These are phyloP conservation scores for Drosophila neocordata DNA, from an alignment of 1,140 invertebrate species.

Conservation along the genomic window DNA sequence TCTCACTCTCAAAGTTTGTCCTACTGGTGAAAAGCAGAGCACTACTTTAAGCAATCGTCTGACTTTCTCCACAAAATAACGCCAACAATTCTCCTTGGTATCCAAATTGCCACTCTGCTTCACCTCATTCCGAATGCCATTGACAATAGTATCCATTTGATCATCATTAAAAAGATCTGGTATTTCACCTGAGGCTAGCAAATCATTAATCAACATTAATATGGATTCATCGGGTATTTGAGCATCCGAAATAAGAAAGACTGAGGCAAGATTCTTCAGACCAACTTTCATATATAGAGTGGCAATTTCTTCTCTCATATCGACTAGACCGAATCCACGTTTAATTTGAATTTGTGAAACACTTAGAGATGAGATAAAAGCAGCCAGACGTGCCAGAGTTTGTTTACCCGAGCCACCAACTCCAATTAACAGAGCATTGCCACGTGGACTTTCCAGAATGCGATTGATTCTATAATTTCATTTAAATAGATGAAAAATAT, in stretches of 20 bases:
- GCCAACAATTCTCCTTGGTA: constrained; percentile 97
- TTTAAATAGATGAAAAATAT: background rate
- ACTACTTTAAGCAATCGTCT: constrained; percentile 89
- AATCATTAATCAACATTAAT: constrained; percentile 96
- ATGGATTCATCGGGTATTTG: constrained; percentile 96
- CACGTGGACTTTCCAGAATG: constrained; percentile 95
- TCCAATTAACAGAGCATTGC: constrained; percentile 95
- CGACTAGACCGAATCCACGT: constrained; percentile 93
- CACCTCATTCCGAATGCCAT: constrained; percentile 92
- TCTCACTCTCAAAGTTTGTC: constrained; percentile 91
- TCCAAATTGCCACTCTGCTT: constrained; percentile 89
- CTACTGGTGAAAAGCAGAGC: constrained; percentile 96
- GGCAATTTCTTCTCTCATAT: constrained; percentile 93
- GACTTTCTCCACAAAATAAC: constrained; percentile 96
- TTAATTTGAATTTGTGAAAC: constrained; percentile 96
- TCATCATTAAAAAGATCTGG: constrained; percentile 95
- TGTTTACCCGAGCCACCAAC: constrained; percentile 98
- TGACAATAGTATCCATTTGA: constrained; percentile 94
- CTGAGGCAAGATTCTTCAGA: constrained; percentile 93
- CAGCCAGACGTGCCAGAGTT: constrained; percentile 92
- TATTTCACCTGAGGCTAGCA: constrained; percentile 97
- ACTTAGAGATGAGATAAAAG: constrained; percentile 94
- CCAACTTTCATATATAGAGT: constrained; percentile 93
- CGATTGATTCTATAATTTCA: constrained; percentile 90
- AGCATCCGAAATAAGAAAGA: constrained; percentile 97